phyloP scores from a whole-genome alignment of 2,113 vertebrate species.

The Oreocharis arfaki region DNA sequence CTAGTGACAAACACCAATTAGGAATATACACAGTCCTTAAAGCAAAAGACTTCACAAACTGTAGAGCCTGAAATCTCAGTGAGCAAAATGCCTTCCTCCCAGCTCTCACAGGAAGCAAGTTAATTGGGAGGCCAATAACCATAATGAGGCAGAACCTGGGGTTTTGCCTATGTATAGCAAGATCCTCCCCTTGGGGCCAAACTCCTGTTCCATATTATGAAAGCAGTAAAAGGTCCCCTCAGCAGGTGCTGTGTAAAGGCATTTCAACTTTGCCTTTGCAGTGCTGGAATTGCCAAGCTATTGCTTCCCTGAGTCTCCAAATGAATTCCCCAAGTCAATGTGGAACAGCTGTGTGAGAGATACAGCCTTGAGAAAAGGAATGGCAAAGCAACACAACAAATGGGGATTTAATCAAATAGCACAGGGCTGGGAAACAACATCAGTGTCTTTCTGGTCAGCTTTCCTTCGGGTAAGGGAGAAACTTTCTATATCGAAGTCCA shows the following conservation, averaged over 20 bases:
- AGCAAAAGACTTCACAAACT: background rate
- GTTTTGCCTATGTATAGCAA: slow-evolving; percentile 47
- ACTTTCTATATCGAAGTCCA: background rate
- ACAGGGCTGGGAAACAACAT: background rate
- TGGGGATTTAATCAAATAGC: slow-evolving; percentile 11
- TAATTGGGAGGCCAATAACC: slow-evolving; percentile 62
- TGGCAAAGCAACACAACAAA: slow-evolving; percentile 27
- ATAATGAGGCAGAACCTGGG: slow-evolving; percentile 66
- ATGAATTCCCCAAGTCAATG: slow-evolving; percentile 46
- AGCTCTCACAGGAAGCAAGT: slow-evolving; percentile 59
- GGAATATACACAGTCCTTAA: background rate
- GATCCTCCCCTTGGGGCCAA: slow-evolving; percentile 63
- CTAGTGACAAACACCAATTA: background rate
- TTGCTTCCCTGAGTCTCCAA: slow-evolving; percentile 44
- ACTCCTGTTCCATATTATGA: slow-evolving; percentile 66
- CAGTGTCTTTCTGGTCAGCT: background rate
- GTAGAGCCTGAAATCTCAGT: background rate
- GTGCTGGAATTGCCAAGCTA: slow-evolving; percentile 33
- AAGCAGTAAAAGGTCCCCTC: slow-evolving; percentile 64
- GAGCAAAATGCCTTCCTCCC: slow-evolving; percentile 31
- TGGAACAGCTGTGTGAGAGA: slow-evolving; percentile 57
- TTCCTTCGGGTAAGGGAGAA: background rate
- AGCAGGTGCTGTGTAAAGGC: slow-evolving; percentile 63
- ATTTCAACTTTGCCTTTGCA: slow-evolving; percentile 38
- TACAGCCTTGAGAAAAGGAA: slow-evolving; percentile 43